Evolutionary conservation across 2,888 invertebrate species (phyloP), one percentile per base, ranked within the genome.

Genomic region (Catocala sponsa): DNA sequence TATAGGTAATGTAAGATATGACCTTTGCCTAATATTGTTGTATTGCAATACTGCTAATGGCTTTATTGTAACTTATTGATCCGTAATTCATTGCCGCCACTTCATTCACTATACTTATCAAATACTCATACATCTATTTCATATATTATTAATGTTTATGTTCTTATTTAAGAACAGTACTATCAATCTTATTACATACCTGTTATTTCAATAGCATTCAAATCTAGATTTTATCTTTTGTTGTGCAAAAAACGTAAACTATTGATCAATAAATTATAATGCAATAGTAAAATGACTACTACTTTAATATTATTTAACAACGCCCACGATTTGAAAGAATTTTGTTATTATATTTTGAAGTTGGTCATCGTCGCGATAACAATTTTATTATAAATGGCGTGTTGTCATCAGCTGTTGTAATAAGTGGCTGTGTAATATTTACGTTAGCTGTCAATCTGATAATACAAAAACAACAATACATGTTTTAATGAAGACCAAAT

Each of bases 381-480:
- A 38, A 38, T 6, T 7, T 7, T 38, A 38, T 38, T 13, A n/a
- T 13, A 12, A 44, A 12, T 44, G 12, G n/a, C 7, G 2, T 44
- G 44, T 44, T 25, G 15, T 25, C 35, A 43, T 5, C 13, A 42
- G 12, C 7, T 33, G n/a, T 44, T 63, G 57, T 64, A 68, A 73
- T 65, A 74, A 69, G 70, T 67, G 66, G 65, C 68, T 35, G 56
- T 62, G 54, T 59, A 70, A 75, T 77, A 69, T 73, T 70, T 77
- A 68, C 63, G 63, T 68, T 65, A 63, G 59, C 74, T 72, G 70
- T 73, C 77, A 79, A 71, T 69, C 71, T 59, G 68, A 56, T 50
- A 62, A 64, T 72, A 74, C 66, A 79, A 82, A 82, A 78, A 79
- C 75, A 70, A 61, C n/a, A n/a, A n/a, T n/a, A n/a, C 70, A 74